Conservation (phyloP, 1,140 invertebrate genomes). For the Sipha flava region DNA sequence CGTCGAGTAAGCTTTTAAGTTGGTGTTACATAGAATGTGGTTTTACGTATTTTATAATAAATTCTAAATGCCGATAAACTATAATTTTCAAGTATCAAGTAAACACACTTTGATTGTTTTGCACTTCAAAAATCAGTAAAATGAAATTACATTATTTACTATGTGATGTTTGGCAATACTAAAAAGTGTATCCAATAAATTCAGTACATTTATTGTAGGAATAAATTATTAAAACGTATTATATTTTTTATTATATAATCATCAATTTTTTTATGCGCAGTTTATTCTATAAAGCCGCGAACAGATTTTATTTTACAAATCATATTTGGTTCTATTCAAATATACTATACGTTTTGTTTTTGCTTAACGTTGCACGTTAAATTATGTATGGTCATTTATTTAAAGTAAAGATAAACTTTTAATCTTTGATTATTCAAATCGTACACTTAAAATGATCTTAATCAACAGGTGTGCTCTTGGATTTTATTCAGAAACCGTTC, state of each 20-base stretch:
- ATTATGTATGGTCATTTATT: neutral
- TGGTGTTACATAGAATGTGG: no score
- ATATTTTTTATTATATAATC: neutral
- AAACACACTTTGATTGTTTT: neutral
- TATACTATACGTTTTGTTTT: neutral
- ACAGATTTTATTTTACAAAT: neutral
- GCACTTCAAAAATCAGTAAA: neutral
- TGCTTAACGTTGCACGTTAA: neutral
- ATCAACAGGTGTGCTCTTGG: no score
- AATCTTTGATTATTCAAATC: no score
- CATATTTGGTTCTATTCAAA: neutral
- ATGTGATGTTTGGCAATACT: no score
- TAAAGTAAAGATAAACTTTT: neutral
- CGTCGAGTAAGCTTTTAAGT: no score
- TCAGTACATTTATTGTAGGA: neutral
- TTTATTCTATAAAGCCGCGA: no score
- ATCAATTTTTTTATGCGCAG: neutral
- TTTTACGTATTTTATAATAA: neutral
- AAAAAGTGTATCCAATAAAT: neutral
- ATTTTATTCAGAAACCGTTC: no score
- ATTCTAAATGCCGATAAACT: neutral
- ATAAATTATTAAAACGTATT: neutral
- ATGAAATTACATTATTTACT: no score
- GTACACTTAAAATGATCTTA: no score
- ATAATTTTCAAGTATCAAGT: neutral